A percentile compares a stretch with the other conserved stretches of the same genome.
Conservation (phyloP, 2,113 vertebrate species). For the Laticauda laticaudata region DNA sequence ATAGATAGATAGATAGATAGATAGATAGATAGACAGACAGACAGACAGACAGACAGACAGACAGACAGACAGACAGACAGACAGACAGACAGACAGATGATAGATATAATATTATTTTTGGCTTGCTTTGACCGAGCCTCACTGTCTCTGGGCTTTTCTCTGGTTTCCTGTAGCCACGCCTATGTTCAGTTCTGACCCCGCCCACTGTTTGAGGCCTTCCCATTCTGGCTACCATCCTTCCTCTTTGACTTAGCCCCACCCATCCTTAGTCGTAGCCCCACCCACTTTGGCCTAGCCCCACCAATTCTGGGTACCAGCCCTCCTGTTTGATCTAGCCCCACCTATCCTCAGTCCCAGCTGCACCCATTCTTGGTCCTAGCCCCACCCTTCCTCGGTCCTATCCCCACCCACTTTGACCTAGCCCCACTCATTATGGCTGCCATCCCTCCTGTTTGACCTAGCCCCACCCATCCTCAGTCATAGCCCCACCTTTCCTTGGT, state of each 20-base stretch:
- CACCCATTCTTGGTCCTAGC: not conserved
- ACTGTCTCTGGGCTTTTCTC: not conserved
- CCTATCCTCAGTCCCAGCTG: not conserved
- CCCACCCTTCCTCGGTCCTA: too few species aligned
- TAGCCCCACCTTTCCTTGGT: too few species aligned
- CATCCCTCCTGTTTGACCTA: too few species aligned
- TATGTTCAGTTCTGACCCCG: not conserved
- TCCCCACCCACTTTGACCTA: not conserved
- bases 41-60: too few species aligned
- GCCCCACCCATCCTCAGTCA: too few species aligned
- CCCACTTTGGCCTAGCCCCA: not conserved
- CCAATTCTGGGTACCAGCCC: not conserved
- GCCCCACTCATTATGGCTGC: not conserved
- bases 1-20: too few species aligned
- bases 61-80: too few species aligned
- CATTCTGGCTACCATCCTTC: not conserved
- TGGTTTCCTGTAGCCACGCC: not conserved
- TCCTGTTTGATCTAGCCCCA: not conserved
- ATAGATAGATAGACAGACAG: too few species aligned
- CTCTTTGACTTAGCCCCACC: not conserved
- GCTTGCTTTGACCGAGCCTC: not conserved
- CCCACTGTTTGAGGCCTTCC: not conserved
- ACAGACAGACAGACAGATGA: too few species aligned
- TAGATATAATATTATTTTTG: not conserved
- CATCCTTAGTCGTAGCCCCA: not conserved